phyloP scores from a whole-genome alignment of 2,797 vertebrate genomes.

The Danio choprae region DNA sequence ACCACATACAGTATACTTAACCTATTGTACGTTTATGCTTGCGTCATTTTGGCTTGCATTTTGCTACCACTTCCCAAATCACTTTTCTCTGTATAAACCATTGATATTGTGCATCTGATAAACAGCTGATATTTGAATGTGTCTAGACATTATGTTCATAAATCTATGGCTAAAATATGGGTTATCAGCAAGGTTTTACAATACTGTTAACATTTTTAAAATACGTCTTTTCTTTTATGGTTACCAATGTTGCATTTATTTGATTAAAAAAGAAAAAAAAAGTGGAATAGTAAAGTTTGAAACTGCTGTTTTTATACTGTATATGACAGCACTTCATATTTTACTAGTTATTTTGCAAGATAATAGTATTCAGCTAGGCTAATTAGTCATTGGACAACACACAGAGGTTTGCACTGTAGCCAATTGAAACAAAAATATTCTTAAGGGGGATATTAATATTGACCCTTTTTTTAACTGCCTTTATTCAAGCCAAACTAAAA shows the following conservation, averaged over 20 bases:
- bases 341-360: too few species aligned
- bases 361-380: too few species aligned
- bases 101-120: not conserved
- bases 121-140: not conserved
- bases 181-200: not conserved
- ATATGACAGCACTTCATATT: too few species aligned
- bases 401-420: too few species aligned
- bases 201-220: not conserved
- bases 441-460: too few species aligned
- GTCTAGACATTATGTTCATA: not conserved
- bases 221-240: not conserved
- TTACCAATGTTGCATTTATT: not conserved
- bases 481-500: too few species aligned
- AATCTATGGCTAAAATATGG: not conserved
- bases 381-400: too few species aligned
- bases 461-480: too few species aligned
- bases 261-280: not conserved
- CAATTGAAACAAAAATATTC: too few species aligned
- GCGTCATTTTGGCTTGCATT: not conserved
- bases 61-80: constrained; percentile 3
- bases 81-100: constrained; percentile 9
- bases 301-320: too few species aligned
- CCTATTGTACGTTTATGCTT: too few species aligned
- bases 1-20: not conserved
- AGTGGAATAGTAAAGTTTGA: not conserved